phyloP scores from a whole-genome alignment of 35 echinoderm and acorn worm genomes.

The Patiria miniata region DNA sequence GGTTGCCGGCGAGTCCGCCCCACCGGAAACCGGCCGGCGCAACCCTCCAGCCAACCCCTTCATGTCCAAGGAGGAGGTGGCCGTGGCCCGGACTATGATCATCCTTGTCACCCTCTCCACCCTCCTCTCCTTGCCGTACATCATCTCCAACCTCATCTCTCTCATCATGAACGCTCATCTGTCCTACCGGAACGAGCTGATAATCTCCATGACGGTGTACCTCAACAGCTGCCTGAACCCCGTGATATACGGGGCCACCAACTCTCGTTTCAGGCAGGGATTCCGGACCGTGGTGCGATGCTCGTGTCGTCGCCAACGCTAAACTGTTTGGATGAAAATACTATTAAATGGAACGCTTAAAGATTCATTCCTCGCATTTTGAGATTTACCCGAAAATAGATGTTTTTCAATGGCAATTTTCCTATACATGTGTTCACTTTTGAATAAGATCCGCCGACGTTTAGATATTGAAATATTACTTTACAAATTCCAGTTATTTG shows the following conservation, averaged over 20 bases:
- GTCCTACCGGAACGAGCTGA: background rate
- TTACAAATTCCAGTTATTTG: too few species aligned
- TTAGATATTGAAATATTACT: too few species aligned
- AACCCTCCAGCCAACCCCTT: background rate
- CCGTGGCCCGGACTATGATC: constrained; percentile 17
- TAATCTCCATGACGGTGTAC: background rate
- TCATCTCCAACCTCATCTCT: constrained; percentile 16
- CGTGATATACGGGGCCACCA: constrained; percentile 25
- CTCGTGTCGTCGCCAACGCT: too few species aligned
- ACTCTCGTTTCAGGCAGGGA: constrained; percentile 17
- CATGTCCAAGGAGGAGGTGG: constrained; percentile 27
- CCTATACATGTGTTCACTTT: too few species aligned
- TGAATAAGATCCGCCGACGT: too few species aligned
- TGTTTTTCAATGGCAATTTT: too few species aligned
- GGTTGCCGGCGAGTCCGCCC: background rate
- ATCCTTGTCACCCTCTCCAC: background rate
- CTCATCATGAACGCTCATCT: background rate
- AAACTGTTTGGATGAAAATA: too few species aligned
- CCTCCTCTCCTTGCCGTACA: background rate
- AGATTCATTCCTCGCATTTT: too few species aligned
- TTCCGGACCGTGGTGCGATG: background rate
- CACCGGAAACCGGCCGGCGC: background rate
- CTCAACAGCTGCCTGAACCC: constrained; percentile 34
- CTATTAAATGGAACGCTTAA: too few species aligned
- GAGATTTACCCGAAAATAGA: too few species aligned